phyloP scores from a whole-genome alignment of 92 coral and sea anemone genomes.

The Bergia puertoricense region DNA sequence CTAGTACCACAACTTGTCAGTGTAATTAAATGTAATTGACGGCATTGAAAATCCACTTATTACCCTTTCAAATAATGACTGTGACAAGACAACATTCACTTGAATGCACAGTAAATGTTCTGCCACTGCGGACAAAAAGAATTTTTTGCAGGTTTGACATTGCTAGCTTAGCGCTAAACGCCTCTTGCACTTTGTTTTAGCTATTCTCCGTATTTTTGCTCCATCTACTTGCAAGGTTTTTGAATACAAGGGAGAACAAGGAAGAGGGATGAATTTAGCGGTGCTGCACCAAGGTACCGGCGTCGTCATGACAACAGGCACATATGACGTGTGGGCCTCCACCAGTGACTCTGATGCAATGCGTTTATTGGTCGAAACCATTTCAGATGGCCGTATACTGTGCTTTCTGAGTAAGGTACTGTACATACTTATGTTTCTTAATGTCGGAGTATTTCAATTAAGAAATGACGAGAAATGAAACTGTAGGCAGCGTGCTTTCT shows the following conservation, averaged over 20 bases:
- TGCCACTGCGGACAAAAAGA: no score
- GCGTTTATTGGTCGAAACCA: constrained; percentile 21
- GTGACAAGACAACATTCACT: no score
- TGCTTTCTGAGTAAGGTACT: constrained; percentile 37
- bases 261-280: constrained; percentile 36
- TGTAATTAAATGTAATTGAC: not conserved
- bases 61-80: no score
- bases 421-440: no score
- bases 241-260: constrained; percentile 27
- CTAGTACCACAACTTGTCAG: not conserved
- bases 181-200: not conserved
- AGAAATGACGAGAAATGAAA: no score
- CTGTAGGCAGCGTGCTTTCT: no score
- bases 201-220: not conserved
- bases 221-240: not conserved
- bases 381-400: constrained; percentile 34
- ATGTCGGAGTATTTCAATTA: no score
- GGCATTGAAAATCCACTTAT: not conserved
- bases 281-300: constrained; percentile 34
- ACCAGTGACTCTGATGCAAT: constrained; percentile 36
- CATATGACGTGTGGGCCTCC: constrained; percentile 40
- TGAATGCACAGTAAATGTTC: no score
- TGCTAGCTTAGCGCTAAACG: not conserved
- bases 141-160: not conserved
- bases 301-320: constrained; percentile 37